Evolutionary conservation across 2,113 vertebrate genomes (phyloP).

Genomic region (Plestiodon gilberti): DNA sequence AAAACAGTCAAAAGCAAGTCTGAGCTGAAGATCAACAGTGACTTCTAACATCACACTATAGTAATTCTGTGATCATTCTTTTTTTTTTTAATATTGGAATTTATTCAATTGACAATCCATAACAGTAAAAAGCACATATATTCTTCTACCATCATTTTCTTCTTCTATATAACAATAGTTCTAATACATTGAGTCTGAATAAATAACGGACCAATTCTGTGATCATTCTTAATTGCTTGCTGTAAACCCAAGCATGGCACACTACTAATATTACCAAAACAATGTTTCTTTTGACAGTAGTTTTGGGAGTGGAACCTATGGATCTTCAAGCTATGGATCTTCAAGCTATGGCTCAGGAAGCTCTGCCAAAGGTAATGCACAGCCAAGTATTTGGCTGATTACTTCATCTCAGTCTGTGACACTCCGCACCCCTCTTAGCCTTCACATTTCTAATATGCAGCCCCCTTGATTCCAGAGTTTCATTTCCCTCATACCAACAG

Average conservation of each 20-base stretch:
- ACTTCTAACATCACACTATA: neutral
- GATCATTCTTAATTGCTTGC: neutral
- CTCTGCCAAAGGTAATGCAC: slow-evolving; percentile 4
- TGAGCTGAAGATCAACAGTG: neutral
- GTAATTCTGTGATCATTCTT: neutral
- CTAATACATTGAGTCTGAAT: no score
- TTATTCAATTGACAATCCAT: no score
- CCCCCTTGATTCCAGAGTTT: neutral
- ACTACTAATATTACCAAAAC: no score
- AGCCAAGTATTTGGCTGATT: neutral
- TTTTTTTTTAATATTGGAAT: no score
- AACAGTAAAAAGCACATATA: no score
- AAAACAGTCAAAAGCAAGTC: neutral
- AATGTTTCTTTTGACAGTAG: neutral
- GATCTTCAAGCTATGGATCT: neutral
- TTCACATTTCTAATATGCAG: neutral
- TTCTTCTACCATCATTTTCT: no score
- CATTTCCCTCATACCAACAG: neutral
- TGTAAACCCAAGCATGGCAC: neutral
- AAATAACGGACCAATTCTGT: no score
- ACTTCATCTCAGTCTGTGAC: neutral
- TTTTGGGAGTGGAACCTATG: neutral
- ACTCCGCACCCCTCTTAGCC: neutral
- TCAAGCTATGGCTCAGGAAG: neutral
- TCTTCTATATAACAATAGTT: no score